Base-by-base conservation (phyloP, 2,888 invertebrate species). In the Dryococelus australis region DNA sequence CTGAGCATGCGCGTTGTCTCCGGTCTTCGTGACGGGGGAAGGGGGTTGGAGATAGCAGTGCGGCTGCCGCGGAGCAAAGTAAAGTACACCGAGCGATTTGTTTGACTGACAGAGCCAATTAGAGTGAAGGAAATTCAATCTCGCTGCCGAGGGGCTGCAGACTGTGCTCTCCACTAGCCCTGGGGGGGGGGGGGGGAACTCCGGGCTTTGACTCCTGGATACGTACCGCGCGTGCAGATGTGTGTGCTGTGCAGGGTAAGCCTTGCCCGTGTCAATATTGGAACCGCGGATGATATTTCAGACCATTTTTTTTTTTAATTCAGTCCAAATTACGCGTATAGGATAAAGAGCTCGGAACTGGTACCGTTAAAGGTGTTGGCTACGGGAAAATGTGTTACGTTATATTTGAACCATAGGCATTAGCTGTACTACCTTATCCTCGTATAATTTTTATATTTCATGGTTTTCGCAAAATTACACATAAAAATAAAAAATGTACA, bases 101-200 rank as follows among this genome's bases (percentile, higher is more conserved):
- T 88, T 87, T 88, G 88, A 88, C 86, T 88, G 88, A 88, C 88
- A 88, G 81, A 86, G 80, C 85, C 88, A 88, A 87, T 88, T 88
- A 88, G 88, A 88, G 87, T 84, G 47, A 80, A 87, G 87, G 85
- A 81, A 88, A 88, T 88, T 88, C 87, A 87, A 87, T 88, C 88
- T 87, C 87, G 85, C 43, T 27, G 85, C 78, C 28, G 65, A 43
- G 85, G 65, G 53, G n/a, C 43, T 85, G 43, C 47, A 20, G 35
- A 43, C 86, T 81, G 35, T 9, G 27, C 85, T 43, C 85, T 26
- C 87, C 24, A n/a, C 43, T 26, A 35, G n/a, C 87, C 83, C 84
- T 51, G 24, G 28, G 35, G 20, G 65, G 65, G 20, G 4, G 24
- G 28, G 35, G 20, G 65, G 65, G 20, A n/a, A n/a, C 65, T 65